Evolutionary conservation across 2,113 vertebrate species (phyloP).

Genomic region (Pandion haliaetus): DNA sequence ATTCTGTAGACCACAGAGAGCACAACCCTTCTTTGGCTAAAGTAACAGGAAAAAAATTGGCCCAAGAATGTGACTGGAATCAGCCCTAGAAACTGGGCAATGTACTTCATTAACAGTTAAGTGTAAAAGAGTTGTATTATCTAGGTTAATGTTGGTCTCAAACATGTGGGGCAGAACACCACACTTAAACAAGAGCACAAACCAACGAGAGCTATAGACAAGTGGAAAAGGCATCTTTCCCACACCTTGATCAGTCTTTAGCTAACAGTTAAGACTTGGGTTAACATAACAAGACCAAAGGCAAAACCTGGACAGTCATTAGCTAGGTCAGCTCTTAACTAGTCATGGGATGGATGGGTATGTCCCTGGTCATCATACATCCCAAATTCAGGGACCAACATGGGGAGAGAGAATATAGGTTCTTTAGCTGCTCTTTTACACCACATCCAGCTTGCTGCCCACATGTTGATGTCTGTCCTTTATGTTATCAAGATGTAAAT

Average conservation of each 20-base stretch:
- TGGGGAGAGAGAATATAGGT: not conserved
- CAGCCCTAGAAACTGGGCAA: not conserved
- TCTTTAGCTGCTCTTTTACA: not conserved
- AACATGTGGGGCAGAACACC: not conserved
- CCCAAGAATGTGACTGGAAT: not conserved
- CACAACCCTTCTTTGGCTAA: not conserved
- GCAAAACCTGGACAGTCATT: not conserved
- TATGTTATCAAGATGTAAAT: not conserved
- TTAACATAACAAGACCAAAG: not conserved
- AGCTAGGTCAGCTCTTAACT: not conserved
- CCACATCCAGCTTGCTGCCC: not conserved
- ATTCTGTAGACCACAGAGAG: not conserved
- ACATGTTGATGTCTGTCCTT: not conserved
- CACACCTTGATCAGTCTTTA: not conserved
- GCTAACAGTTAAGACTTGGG: not conserved
- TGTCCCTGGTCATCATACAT: not conserved
- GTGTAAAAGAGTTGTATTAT: not conserved
- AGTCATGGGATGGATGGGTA: not conserved
- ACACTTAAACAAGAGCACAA: not conserved
- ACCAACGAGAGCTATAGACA: fast-evolving
- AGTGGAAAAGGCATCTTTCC: not conserved
- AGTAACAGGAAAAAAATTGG: not conserved
- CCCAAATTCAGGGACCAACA: not conserved
- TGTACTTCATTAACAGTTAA: not conserved
- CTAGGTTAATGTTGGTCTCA: not conserved